Conservation (phyloP, 1,140 invertebrate genomes). For the Mamestra configurata region DNA sequence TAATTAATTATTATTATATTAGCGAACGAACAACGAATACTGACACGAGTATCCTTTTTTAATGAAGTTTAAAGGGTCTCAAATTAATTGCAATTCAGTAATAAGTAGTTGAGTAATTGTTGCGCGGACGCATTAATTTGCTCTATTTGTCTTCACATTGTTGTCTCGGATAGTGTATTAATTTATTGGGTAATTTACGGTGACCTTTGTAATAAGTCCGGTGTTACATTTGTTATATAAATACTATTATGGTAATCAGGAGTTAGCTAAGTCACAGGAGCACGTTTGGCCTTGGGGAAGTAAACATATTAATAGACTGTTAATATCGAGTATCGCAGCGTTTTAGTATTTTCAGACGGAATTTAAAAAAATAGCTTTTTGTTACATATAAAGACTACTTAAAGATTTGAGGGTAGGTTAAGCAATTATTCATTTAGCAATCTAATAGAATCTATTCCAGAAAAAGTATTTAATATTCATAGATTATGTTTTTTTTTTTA, state of each 20-base stretch:
- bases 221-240: constrained; percentile 30
- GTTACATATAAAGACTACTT: no score
- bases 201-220: constrained; percentile 41
- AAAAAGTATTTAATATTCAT: no score
- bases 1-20: constrained; percentile 59
- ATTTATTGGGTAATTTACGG: constrained; percentile 18
- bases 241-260: constrained; percentile 34
- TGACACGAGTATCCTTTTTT: constrained; percentile 36
- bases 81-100: constrained; percentile 17
- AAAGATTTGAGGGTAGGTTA: no score
- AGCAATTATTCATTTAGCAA: no score
- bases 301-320: constrained; percentile 4
- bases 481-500: no score
- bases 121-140: constrained; percentile 12
- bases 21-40: constrained; percentile 8
- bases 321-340: not conserved
- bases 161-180: constrained; percentile 13
- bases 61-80: constrained; percentile 19
- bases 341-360: not conserved
- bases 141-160: constrained; percentile 39
- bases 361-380: not conserved
- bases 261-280: not conserved
- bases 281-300: constrained; percentile 5
- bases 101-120: constrained; percentile 36
- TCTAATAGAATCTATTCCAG: no score